A percentile compares a stretch with the other conserved stretches of the same genome.
Evolutionary conservation across 2,888 invertebrate species (phyloP).

Genomic region (Cremastinae sp.): DNA sequence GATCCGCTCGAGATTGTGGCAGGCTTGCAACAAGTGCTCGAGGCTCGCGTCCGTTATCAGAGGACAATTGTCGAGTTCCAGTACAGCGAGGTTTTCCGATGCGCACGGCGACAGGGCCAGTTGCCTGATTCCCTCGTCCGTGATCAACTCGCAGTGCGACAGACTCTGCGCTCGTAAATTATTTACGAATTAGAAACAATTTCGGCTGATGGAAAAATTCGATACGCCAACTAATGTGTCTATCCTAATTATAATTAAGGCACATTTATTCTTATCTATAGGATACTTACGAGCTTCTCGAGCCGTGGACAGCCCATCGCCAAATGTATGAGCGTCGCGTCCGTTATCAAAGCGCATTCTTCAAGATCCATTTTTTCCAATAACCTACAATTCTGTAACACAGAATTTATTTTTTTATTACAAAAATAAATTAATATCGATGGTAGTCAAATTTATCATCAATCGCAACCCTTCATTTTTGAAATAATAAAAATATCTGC

Average conservation of each 20-base stretch:
- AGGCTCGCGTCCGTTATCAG: conserved; percentile 97
- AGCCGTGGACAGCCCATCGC: conserved; percentile 97
- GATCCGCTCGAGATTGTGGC: conserved; percentile 97
- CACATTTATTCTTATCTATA: neutral
- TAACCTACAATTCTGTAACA: conserved; percentile 92
- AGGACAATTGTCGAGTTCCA: conserved; percentile 99
- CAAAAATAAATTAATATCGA: neutral
- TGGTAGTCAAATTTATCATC: neutral
- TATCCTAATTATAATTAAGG: no score
- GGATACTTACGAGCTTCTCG: conserved; percentile 91
- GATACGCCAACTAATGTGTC: no score
- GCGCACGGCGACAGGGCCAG: conserved; percentile 96
- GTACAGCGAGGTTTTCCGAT: conserved; percentile 94
- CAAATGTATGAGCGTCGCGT: conserved; percentile 94
- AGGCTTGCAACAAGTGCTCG: conserved; percentile 93
- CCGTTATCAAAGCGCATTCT: conserved; percentile 98
- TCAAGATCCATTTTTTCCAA: conserved; percentile 99
- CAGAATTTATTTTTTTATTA: conserved; percentile 39
- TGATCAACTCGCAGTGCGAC: conserved; percentile 99
- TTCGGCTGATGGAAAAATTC: no score
- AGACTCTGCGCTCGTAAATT: conserved; percentile 87
- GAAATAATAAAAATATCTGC: no score
- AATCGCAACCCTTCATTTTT: conserved; percentile 8
- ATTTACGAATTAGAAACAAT: no score
- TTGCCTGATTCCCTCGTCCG: conserved; percentile 98